Evolutionary conservation across 2,888 invertebrate species (phyloP).

Genomic region (Protophormia terraenovae): DNA sequence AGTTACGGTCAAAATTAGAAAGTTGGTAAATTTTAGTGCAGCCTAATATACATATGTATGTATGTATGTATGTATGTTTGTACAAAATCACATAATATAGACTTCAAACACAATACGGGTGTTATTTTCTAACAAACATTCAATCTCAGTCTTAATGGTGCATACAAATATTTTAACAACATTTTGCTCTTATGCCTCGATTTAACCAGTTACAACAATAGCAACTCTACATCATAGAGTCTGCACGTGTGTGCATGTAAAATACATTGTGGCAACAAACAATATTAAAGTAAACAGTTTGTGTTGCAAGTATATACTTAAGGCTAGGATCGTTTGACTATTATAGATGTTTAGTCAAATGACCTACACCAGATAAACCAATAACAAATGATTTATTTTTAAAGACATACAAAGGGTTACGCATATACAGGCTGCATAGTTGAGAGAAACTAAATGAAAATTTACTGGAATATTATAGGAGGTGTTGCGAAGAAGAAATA

Average conservation of each 20-base stretch:
- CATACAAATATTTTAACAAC: slow-evolving; percentile 13
- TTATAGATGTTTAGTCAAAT: not conserved
- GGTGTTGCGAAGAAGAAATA: too few relatives aligned
- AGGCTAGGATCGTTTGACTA: not conserved
- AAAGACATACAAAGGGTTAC: not conserved
- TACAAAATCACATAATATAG: not conserved
- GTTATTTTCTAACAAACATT: not conserved
- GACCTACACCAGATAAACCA: not conserved
- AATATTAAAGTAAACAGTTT: slow-evolving; percentile 1
- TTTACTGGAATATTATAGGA: too few relatives aligned
- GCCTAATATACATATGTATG: too few relatives aligned
- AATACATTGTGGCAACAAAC: not conserved
- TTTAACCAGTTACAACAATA: not conserved
- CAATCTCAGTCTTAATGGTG: slow-evolving; percentile 1
- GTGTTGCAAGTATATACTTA: slow-evolving; percentile 1
- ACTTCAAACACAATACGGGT: not conserved
- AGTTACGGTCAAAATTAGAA: too few relatives aligned
- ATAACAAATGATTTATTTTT: not conserved
- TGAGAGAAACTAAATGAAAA: not conserved
- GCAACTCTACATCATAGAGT: too few relatives aligned
- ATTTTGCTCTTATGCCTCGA: not conserved
- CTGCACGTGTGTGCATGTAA: not conserved
- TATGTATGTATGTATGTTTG: too few relatives aligned
- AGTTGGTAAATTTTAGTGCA: too few relatives aligned
- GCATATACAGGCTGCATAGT: too few relatives aligned